Base-by-base conservation (phyloP, 2,888 invertebrate genomes). In the Timema cristinae region DNA sequence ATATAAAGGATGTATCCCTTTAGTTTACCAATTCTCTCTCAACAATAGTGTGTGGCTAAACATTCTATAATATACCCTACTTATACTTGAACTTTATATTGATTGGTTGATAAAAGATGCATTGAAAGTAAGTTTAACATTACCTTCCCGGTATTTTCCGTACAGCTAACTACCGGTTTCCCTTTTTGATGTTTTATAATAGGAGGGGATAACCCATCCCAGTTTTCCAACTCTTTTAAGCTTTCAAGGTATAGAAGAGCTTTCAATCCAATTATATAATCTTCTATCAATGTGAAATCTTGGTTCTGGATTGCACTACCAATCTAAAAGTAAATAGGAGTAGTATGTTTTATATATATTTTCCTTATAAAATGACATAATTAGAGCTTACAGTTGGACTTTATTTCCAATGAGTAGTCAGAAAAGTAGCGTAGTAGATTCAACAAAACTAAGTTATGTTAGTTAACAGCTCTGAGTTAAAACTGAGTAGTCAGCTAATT, bases 261-360 rank as follows among this genome's bases (percentile, higher is more conserved):
- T 81, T 94, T 94, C 11, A 98, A 84, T 0, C 97, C 97, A 0
- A 91, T 92, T 71, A 91, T 88, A 81, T 98, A 99, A 82, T 99
- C 98, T 10, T 98, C 94, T 67, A 99, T 91, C 0, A 99, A 84
- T 0, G 98, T 98, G 80, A 97, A 99, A 83, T 99, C 98, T 84
- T 99, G 98, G 84, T 99, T 99, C 83, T 99, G 98, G 32, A 99
- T 89, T 0, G 98, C 95, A 78, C 97, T 98, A 83, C 98, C 95
- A 72, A 97, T 87, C 91, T 93, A 78, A 32, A 69, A 32, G 32
- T 32, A 32, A 32, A 67, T 11, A 52, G 9, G 11, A 71, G 13
- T 51, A 71, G 47, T 52, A 9, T 13, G 32, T 32, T 32, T 4
- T 32, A 32, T 32, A 32, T 32, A 32, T 32, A 32, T 32, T 2